Evolutionary conservation across 1,140 invertebrate genomes (phyloP).

Genomic region (Elysia chlorotica): DNA sequence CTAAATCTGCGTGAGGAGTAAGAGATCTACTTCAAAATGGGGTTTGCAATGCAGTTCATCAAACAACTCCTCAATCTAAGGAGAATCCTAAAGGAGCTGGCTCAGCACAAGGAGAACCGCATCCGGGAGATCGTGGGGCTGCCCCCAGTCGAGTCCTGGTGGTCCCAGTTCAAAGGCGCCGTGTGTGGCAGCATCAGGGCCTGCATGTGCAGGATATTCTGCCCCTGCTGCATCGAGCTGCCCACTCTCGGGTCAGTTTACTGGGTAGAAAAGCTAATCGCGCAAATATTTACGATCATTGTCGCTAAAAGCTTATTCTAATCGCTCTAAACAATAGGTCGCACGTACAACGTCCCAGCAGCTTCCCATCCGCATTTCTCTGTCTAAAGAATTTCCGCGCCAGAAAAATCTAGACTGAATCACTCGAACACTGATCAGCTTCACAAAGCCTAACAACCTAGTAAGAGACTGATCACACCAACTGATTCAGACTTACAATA

Average conservation of each 20-base stretch:
- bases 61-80: neutral
- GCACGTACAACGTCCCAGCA: too few relatives aligned
- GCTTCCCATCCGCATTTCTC: too few relatives aligned
- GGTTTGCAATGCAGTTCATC: neutral
- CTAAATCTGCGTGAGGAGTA: neutral
- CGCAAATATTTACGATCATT: neutral
- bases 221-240: slow-evolving; percentile 40
- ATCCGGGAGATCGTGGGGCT: slow-evolving; percentile 39
- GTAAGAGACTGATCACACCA: too few relatives aligned
- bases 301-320: too few relatives aligned
- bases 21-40: neutral
- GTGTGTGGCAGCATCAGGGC: slow-evolving; percentile 25
- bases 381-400: too few relatives aligned
- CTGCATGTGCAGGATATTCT: slow-evolving; percentile 34
- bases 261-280: neutral
- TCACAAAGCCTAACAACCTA: too few relatives aligned
- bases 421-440: too few relatives aligned
- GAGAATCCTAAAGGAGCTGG: slow-evolving; percentile 1
- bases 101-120: slow-evolving; percentile 41
- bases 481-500: too few relatives aligned
- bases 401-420: too few relatives aligned
- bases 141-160: slow-evolving; percentile 37
- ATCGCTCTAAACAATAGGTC: too few relatives aligned
- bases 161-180: slow-evolving; percentile 28
- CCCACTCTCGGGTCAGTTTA: slow-evolving; percentile 2